Evolutionary conservation across 2,888 invertebrate species (phyloP), one percentile per base, ranked within the genome.

Genomic region (Zaprionus lineosus): DNA sequence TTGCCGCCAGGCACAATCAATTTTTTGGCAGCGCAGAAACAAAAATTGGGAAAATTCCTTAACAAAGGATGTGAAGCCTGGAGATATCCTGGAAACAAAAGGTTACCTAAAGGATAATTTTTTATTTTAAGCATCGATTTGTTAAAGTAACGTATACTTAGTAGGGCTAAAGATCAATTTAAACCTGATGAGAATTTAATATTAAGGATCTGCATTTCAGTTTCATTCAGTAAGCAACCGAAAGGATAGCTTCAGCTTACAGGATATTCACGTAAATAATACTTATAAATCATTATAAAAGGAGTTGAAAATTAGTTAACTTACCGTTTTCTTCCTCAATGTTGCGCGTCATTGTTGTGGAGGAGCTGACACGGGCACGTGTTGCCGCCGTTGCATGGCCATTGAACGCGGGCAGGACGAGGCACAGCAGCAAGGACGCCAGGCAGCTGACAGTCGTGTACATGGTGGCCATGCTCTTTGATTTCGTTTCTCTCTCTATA

Each of bases 291-390:
- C 2, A 8, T 7, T 33, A 6, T 19, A 26, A 14, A 58, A 58
- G 15, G 15, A 26, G 28, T 43, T 60, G 24, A 31, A 60, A 60
- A 51, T 37, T 43, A 39, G 41, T 60, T n/a, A 31, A 88, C 89
- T 89, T 74, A 89, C 89, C 89, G 59, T 89, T 89, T 75, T 89
- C 89, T 60, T 89, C 89, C 56, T 89, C 89, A 39, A 89, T 89
- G 74, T 89, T 89, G 57, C 89, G 88, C 48, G 88, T 88, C 84
- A 89, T 88, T 55, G 87, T 77, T 18, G 89, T 87, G 26, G 87
- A 84, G 36, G 87, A 77, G 41, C 87, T 87, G 64, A 87, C 84
- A 52, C 88, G 87, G 21, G 74, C 84, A 61, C 82, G 82, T 61
- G 87, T 74, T 43, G 89, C 74, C 55, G 74, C 85, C 46, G 84